Base-by-base conservation (phyloP, 1,140 invertebrate genomes). In the Archivesica marissinica region DNA sequence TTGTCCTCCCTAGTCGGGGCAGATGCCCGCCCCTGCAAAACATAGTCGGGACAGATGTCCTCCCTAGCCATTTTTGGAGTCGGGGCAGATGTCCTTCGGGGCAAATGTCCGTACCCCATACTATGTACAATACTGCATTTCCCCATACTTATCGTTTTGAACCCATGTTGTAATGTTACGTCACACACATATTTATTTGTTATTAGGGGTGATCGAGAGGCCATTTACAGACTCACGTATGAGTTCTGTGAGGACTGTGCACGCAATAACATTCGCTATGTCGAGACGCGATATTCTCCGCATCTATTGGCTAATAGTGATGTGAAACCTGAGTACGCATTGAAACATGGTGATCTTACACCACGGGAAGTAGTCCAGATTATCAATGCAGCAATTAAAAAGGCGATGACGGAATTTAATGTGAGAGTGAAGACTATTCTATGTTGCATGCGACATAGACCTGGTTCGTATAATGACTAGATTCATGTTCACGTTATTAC, bases 221-320 rank as follows among this genome's bases (percentile, higher is more conserved):
- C 95, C 0, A 94, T 96, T 52, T 94, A 95, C 84, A 90, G 95
- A 76, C 90, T 96, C 17, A 94, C 95, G 2, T 95, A 95, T 86
- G 96, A 96, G 89, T 94, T 95, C 87, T 95, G 95, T 84, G 95
- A 96, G 91, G 95, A 96, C 90, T 91, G 94, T 80, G 91, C 94
- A 4, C 87, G 90, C 0, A 72, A 95, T 68, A 94, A 94, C 23
- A 94, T 96, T 1, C 80, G 93, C 20, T 96, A 96, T 89, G 93
- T 93, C 23, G 96, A 96, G 91, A 94, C 93, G 0, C 93, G 96
- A 25, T 96, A 94, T 88, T 93, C 90, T 74, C 96, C 96, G 0
- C 95, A 96, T 83, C 81, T 95, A 1, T 79, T 95, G 2, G 87
- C 88, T 30, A 90, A 87, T 52, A 74, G 70, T 3, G 56, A 81